Conservation (phyloP, 2,797 vertebrate genomes). For the Aratinga solstitialis region DNA sequence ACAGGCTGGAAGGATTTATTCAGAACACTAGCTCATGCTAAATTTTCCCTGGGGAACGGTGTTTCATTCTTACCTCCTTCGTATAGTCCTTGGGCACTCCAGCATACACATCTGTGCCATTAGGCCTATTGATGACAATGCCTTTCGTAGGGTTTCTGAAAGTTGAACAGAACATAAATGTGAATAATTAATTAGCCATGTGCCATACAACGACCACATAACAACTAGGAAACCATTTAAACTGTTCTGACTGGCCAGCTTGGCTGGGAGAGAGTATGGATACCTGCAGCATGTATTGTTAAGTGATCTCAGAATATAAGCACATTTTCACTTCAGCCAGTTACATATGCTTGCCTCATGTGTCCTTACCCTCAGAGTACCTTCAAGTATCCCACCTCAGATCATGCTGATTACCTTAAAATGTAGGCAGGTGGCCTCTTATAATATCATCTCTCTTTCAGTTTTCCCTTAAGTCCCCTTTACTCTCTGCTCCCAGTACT, state of each 20-base stretch:
- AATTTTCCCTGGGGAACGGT: background rate
- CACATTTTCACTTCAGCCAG: background rate
- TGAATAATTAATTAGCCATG: background rate
- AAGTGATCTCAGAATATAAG: background rate
- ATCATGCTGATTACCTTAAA: background rate
- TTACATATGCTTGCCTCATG: background rate
- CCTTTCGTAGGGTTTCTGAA: conserved; percentile 93
- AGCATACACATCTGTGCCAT: conserved; percentile 90
- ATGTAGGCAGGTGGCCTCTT: background rate
- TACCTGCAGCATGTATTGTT: background rate
- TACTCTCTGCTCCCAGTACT: background rate
- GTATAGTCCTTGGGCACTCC: conserved; percentile 92
- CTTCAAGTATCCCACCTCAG: background rate
- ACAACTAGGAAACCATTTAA: background rate
- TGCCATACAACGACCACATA: background rate
- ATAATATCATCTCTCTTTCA: background rate
- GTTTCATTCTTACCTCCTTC: conserved; percentile 78
- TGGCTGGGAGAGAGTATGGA: background rate
- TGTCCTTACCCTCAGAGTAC: background rate
- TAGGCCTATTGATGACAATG: conserved; percentile 91
- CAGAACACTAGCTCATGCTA: background rate
- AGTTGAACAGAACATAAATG: background rate
- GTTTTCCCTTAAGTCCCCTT: background rate
- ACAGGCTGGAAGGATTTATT: background rate
- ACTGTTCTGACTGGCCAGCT: background rate